Conservation (phyloP, 2,113 vertebrate species). For the Piprites chloris region DNA sequence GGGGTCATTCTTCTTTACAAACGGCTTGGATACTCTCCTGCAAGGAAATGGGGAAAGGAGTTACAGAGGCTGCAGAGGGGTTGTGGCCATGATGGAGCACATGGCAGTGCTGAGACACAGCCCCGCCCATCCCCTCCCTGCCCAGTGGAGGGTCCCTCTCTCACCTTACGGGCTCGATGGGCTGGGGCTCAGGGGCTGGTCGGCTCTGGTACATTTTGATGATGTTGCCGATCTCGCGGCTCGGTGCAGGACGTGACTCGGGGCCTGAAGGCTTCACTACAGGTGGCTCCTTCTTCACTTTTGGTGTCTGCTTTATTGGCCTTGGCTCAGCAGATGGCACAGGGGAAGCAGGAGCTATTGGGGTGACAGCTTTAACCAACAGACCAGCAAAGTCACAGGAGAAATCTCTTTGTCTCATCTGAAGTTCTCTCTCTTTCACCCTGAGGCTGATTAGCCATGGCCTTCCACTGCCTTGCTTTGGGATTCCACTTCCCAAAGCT, state of each 20-base stretch:
- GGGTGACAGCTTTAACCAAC: neutral
- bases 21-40: slow-evolving; percentile 69
- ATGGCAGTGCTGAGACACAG: neutral
- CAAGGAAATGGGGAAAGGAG: neutral
- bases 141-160: neutral
- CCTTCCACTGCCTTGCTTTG: neutral
- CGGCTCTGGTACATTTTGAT: slow-evolving; percentile 88
- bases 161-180: slow-evolving; percentile 79
- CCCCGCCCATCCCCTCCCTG: neutral
- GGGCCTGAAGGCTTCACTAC: neutral
- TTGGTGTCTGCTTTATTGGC: neutral
- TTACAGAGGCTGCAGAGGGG: neutral
- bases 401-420: neutral
- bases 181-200: slow-evolving; percentile 71
- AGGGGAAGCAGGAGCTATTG: neutral
- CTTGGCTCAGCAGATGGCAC: neutral
- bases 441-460: neutral
- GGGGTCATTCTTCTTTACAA: slow-evolving; percentile 83
- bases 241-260: slow-evolving; percentile 64
- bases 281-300: neutral
- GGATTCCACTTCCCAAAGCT: neutral
- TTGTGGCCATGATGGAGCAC: neutral
- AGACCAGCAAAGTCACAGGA: neutral
- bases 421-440: neutral
- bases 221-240: slow-evolving; percentile 86